These are phyloP conservation scores for Heliconius himera DNA, from an alignment of 1,140 invertebrate genomes.

Conservation along the genomic window DNA sequence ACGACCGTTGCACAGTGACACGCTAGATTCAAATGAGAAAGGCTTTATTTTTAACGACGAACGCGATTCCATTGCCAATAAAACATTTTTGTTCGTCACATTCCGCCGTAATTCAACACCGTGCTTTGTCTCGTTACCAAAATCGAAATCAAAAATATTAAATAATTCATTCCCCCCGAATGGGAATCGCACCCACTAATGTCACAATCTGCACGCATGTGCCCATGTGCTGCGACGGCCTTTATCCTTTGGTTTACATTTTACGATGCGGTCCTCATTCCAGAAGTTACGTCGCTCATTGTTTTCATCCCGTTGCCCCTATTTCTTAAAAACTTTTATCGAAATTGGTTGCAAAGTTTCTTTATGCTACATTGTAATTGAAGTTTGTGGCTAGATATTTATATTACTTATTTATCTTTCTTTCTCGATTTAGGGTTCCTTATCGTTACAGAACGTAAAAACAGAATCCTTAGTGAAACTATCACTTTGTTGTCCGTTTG, in stretches of 20 bases:
- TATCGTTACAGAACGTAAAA: not conserved
- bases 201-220: too few relatives aligned
- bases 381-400: not conserved
- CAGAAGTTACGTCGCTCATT: slow-evolving; percentile 21
- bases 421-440: not conserved
- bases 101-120: not conserved
- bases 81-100: too few relatives aligned
- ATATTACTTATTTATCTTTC: not conserved
- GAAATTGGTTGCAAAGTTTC: slow-evolving; percentile 10
- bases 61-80: too few relatives aligned
- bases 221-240: too few relatives aligned
- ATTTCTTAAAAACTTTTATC: slow-evolving; percentile 22
- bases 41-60: too few relatives aligned
- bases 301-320: slow-evolving; percentile 26
- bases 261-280: slow-evolving; percentile 30
- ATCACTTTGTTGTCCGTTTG: too few relatives aligned
- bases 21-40: too few relatives aligned
- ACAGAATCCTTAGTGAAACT: not conserved
- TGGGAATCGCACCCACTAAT: not conserved
- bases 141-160: too few relatives aligned
- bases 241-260: not conserved
- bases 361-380: not conserved
- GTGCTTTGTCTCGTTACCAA: not conserved
- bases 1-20: too few relatives aligned
- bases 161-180: not conserved